Evolutionary conservation across 2,797 vertebrate species (phyloP).

Genomic region (Trachurus trachurus): DNA sequence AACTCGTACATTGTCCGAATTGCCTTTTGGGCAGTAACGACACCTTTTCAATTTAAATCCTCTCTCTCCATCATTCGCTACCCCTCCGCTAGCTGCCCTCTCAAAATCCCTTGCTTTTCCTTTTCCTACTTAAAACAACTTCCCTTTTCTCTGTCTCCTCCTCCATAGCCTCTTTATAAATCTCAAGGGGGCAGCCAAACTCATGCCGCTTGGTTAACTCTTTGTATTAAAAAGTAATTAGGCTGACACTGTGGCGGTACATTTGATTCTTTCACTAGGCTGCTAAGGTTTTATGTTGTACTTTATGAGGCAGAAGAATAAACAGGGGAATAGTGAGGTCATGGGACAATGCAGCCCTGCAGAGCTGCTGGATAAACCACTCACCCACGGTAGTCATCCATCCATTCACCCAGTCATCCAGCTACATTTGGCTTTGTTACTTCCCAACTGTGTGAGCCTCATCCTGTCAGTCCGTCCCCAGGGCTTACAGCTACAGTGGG

Average conservation of each 20-base stretch:
- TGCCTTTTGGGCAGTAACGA: constrained; percentile 57
- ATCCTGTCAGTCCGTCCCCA: constrained; percentile 47
- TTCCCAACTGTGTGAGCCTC: constrained; percentile 43
- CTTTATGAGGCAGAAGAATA: constrained; percentile 75
- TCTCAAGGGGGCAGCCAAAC: constrained; percentile 67
- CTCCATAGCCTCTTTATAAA: constrained; percentile 50
- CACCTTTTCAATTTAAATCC: constrained; percentile 69
- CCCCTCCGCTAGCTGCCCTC: constrained; percentile 42
- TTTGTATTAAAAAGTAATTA: constrained; percentile 74
- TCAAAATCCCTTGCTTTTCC: constrained; percentile 46
- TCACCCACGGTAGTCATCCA: constrained; percentile 64
- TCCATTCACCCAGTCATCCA: constrained; percentile 50
- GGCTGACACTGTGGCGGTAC: constrained; percentile 45
- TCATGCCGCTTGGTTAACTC: constrained; percentile 66
- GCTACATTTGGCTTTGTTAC: constrained; percentile 61
- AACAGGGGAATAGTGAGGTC: constrained; percentile 68
- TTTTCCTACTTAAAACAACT: constrained; percentile 48
- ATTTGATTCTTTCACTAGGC: constrained; percentile 56
- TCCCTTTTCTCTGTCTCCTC: constrained; percentile 26
- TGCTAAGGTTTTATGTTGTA: constrained; percentile 61
- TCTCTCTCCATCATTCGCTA: constrained; percentile 36
- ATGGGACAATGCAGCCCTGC: constrained; percentile 54
- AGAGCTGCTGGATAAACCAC: constrained; percentile 62
- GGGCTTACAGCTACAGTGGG: constrained; percentile 53
- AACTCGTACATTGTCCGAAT: constrained; percentile 53